phyloP scores from a whole-genome alignment of 1,140 invertebrate species.

The Atopsyche davidsoni region DNA sequence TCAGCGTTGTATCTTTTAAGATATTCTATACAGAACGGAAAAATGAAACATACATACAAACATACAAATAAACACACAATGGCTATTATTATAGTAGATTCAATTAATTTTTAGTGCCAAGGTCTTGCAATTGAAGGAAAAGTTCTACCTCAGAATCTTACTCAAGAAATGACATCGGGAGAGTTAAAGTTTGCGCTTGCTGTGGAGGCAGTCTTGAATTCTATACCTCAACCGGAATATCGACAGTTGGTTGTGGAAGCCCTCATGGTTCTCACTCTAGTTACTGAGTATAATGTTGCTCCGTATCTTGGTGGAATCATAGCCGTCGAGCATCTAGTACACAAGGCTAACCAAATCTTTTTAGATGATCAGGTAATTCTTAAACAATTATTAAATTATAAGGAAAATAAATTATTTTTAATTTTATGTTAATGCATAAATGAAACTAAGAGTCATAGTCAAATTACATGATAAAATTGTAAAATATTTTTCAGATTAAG shows the following conservation, averaged over 20 bases:
- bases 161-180: constrained; percentile 97
- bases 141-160: constrained; percentile 82
- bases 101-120: constrained; percentile 66
- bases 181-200: constrained; percentile 98
- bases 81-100: no score
- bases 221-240: constrained; percentile 97
- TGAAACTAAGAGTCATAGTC: no score
- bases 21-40: no score
- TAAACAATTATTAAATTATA: no score
- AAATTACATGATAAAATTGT: no score
- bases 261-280: constrained; percentile 88
- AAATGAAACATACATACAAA: no score
- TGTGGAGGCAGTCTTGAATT: constrained; percentile 95
- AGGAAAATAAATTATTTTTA: no score
- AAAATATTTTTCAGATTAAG: constrained; percentile 57
- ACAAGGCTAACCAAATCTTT: constrained; percentile 92
- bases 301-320: constrained; percentile 74
- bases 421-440: no score
- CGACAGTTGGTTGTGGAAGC: constrained; percentile 96
- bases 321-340: constrained; percentile 87
- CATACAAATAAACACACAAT: background rate
- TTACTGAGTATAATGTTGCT: constrained; percentile 83
- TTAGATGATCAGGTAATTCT: constrained; percentile 85
- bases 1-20: no score
- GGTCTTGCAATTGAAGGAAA: constrained; percentile 85